These are phyloP conservation scores for Hypomecis punctinalis DNA, from an alignment of 2,888 invertebrate species.

Conservation along the genomic window DNA sequence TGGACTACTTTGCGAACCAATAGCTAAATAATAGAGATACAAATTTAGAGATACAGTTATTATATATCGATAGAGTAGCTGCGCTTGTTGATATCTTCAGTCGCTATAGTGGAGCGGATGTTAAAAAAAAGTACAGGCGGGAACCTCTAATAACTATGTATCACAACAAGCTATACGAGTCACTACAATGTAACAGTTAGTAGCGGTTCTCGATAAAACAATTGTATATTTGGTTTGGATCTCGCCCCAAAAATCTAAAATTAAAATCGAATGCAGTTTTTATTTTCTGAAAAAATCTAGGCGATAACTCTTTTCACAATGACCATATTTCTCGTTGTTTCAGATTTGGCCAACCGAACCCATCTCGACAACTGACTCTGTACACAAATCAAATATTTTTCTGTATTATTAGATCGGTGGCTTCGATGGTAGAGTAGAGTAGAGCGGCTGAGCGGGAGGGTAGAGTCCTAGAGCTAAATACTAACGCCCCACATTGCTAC, in stretches of 20 bases:
- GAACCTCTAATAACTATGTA: too few relatives aligned
- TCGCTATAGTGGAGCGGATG: too few relatives aligned
- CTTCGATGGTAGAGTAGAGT: conserved; percentile 10
- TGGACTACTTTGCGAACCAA: too few relatives aligned
- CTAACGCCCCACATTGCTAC: neutral
- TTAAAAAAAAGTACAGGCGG: too few relatives aligned
- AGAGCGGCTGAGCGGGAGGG: conserved; percentile 1
- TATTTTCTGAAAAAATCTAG: conserved; percentile 15
- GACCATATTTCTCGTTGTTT: conserved; percentile 23
- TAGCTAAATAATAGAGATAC: too few relatives aligned
- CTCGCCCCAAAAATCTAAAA: neutral
- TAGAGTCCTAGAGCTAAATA: neutral
- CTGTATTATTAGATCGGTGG: conserved; percentile 4
- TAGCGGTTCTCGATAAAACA: too few relatives aligned
- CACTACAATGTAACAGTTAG: too few relatives aligned
- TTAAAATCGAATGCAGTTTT: neutral
- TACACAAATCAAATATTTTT: conserved; percentile 17
- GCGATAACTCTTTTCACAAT: conserved; percentile 11
- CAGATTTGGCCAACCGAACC: conserved; percentile 22
- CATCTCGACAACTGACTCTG: conserved; percentile 21
- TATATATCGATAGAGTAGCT: too few relatives aligned
- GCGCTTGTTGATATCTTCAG: too few relatives aligned
- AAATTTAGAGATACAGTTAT: too few relatives aligned
- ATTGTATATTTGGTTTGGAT: too few relatives aligned
- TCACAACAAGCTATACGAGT: too few relatives aligned